A percentile compares a stretch with the other conserved stretches of the same genome.
Evolutionary conservation across 2,113 vertebrate species (phyloP).

Genomic region (Malurus alboscapulatus): DNA sequence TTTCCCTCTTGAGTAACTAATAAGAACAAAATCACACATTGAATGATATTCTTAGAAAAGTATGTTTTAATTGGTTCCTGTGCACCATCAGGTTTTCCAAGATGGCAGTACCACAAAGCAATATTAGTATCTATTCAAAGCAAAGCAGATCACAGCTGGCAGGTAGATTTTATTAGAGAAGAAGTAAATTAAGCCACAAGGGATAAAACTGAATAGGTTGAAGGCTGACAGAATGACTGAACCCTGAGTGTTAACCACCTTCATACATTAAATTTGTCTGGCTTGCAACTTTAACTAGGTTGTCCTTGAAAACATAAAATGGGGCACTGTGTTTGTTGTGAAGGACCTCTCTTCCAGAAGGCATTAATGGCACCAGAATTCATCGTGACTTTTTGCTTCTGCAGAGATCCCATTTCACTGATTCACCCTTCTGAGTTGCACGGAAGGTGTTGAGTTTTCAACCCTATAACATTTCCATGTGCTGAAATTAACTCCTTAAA

Average conservation of each 20-base stretch:
- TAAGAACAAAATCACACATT: slow-evolving; percentile 49
- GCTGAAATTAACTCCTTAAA: background rate
- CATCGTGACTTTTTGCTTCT: background rate
- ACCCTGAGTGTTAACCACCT: slow-evolving; percentile 12
- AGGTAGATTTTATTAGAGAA: slow-evolving; percentile 66
- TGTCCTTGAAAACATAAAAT: slow-evolving; percentile 40
- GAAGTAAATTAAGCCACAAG: slow-evolving; percentile 69
- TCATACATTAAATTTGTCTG: slow-evolving; percentile 39
- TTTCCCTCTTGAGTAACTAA: slow-evolving; percentile 48
- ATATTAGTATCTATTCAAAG: slow-evolving; percentile 65
- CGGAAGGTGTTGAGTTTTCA: background rate
- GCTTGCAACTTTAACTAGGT: slow-evolving; percentile 35
- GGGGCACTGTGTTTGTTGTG: background rate
- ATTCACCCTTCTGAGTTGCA: background rate
- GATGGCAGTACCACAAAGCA: slow-evolving; percentile 27
- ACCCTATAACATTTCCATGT: accelerated
- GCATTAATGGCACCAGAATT: background rate
- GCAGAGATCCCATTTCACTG: background rate
- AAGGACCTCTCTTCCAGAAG: background rate
- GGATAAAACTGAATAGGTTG: slow-evolving; percentile 54
- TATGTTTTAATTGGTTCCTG: slow-evolving; percentile 63
- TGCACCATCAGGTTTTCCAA: slow-evolving; percentile 60
- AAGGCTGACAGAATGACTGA: slow-evolving; percentile 55
- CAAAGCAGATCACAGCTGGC: slow-evolving; percentile 62
- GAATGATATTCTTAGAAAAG: slow-evolving; percentile 46